These are phyloP conservation scores for Brienomyrus brachyistius DNA, from an alignment of 2,113 vertebrate species.

Conservation along the genomic window DNA sequence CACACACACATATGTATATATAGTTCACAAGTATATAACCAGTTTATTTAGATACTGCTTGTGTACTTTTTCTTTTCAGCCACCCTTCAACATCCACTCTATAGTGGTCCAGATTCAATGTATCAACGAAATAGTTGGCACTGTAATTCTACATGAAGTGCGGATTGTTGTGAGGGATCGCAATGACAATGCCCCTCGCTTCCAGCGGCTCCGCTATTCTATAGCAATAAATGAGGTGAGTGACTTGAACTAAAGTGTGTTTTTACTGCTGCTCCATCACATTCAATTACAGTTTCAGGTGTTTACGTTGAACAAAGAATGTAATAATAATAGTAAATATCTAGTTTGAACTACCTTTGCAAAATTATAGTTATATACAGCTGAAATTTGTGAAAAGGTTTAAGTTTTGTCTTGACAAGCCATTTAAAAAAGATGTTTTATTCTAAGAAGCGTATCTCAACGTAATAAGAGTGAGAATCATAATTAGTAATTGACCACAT, in stretches of 20 bases:
- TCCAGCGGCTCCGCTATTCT: constrained; percentile 80
- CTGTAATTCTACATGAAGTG: constrained; percentile 87
- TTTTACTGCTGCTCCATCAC: not conserved
- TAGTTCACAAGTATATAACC: not conserved
- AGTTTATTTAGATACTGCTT: not conserved
- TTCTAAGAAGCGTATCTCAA: too few species aligned
- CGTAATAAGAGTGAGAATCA: too few species aligned
- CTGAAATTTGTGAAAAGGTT: not conserved
- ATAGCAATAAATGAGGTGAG: constrained; percentile 83
- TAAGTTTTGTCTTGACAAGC: not conserved
- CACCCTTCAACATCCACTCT: constrained; percentile 83
- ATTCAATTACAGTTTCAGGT: not conserved
- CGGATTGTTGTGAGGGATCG: constrained; percentile 89
- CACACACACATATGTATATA: too few species aligned
- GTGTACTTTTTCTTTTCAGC: constrained; percentile 57
- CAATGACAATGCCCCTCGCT: constrained; percentile 84
- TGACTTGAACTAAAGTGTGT: not conserved
- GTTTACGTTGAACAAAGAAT: not conserved
- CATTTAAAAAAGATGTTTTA: not conserved
- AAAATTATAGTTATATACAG: not conserved
- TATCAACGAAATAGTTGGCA: constrained; percentile 83
- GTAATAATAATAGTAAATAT: not conserved
- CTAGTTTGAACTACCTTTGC: not conserved
- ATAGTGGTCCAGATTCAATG: constrained; percentile 95
- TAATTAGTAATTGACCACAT: too few species aligned